Percentiles rank a stretch among this genome's conserved stretches.
Conservation (phyloP, 2,888 invertebrate species). For the Therioaphis trifolii region DNA sequence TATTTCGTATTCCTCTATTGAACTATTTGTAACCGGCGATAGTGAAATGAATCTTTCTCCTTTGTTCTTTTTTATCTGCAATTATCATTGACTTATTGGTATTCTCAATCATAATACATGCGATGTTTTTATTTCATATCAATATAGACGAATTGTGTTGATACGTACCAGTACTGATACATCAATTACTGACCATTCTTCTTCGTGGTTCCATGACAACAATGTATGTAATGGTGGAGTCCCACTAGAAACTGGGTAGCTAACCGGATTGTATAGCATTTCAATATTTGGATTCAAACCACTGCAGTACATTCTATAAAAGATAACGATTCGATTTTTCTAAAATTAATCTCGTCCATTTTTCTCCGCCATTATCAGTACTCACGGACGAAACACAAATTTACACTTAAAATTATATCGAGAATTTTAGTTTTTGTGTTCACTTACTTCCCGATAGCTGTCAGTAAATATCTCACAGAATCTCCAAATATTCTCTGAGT, state of each 20-base stretch:
- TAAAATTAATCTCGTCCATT: too few relatives aligned
- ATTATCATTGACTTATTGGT: too few relatives aligned
- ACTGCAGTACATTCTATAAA: slow-evolving; percentile 75
- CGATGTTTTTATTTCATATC: not conserved
- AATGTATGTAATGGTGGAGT: slow-evolving; percentile 73
- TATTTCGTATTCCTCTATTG: slow-evolving; percentile 43
- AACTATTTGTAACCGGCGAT: slow-evolving; percentile 18
- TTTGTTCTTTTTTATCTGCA: slow-evolving; percentile 14
- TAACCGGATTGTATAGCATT: slow-evolving; percentile 79
- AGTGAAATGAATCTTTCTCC: slow-evolving; percentile 48
- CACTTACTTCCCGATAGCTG: slow-evolving; percentile 76
- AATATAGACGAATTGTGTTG: not conserved
- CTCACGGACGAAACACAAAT: too few relatives aligned
- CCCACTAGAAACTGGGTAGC: slow-evolving; percentile 86
- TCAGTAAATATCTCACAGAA: slow-evolving; percentile 72
- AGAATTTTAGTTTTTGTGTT: not conserved
- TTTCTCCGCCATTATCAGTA: too few relatives aligned
- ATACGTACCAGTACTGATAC: slow-evolving; percentile 13
- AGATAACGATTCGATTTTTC: too few relatives aligned
- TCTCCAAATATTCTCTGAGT: slow-evolving; percentile 74
- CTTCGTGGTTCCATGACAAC: slow-evolving; percentile 73
- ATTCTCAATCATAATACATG: not conserved
- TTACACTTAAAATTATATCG: too few relatives aligned
- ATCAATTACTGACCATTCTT: slow-evolving; percentile 69
- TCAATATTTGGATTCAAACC: slow-evolving; percentile 82